phyloP scores from a whole-genome alignment of 2,797 vertebrate genomes.

The Choloepus didactylus region DNA sequence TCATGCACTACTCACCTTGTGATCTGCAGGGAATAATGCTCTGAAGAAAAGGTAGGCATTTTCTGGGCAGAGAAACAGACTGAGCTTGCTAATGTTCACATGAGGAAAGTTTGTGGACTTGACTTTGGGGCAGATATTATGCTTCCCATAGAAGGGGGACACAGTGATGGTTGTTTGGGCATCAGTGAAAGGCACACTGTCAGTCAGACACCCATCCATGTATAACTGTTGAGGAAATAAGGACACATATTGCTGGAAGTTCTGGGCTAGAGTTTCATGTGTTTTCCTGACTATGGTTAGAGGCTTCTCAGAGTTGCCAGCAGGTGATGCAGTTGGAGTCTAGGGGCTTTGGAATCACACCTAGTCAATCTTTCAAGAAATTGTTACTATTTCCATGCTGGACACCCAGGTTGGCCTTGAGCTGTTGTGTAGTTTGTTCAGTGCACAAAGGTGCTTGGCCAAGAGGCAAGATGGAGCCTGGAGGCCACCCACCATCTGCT shows the following conservation, averaged over 20 bases:
- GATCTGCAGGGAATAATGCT: constrained; percentile 92
- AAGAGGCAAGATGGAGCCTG: background rate
- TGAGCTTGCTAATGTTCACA: constrained; percentile 92
- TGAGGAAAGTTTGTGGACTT: constrained; percentile 93
- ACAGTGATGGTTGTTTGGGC: constrained; percentile 94
- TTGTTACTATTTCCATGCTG: background rate
- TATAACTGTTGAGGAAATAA: constrained; percentile 90
- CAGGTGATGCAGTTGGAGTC: fast-evolving
- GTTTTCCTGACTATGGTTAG: background rate
- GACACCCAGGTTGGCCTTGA: too few species aligned
- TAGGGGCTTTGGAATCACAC: fast-evolving
- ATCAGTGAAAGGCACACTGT: constrained; percentile 92
- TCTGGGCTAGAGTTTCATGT: too few species aligned
- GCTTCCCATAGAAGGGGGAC: constrained; percentile 95
- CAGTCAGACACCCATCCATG: constrained; percentile 93
- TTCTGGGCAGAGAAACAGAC: constrained; percentile 92
- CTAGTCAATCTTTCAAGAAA: background rate
- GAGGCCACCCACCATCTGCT: fast-evolving
- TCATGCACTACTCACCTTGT: constrained; percentile 88
- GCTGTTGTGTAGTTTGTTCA: too few species aligned
- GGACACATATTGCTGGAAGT: fast-evolving
- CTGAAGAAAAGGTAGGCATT: constrained; percentile 91
- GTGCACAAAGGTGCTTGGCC: background rate
- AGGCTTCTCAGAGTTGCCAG: background rate
- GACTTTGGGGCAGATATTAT: constrained; percentile 95